phyloP scores from a whole-genome alignment of 2,888 invertebrate genomes.

The Notodonta dromedarius region DNA sequence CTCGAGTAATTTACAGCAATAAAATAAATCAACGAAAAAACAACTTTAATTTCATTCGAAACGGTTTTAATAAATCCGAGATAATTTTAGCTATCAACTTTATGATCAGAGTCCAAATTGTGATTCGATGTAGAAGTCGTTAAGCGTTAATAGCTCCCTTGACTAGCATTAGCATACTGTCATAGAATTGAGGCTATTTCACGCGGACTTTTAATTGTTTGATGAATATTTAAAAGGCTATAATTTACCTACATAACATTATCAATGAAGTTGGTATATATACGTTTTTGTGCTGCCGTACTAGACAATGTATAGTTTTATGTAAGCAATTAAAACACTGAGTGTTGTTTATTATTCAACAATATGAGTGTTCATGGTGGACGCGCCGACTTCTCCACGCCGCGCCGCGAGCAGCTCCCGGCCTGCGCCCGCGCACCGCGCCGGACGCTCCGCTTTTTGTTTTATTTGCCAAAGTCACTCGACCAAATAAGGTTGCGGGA shows the following conservation, averaged over 20 bases:
- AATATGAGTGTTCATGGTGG: constrained; percentile 49
- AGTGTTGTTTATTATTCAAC: constrained; percentile 58
- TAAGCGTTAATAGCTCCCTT: constrained; percentile 58
- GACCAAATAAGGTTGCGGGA: constrained; percentile 65
- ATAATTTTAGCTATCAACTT: constrained; percentile 46
- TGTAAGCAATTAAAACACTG: constrained; percentile 61
- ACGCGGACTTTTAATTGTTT: constrained; percentile 64
- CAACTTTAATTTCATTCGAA: constrained; percentile 38
- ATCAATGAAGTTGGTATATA: constrained; percentile 46
- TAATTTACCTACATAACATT: constrained; percentile 46
- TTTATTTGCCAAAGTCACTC: constrained; percentile 51
- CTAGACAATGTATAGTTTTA: constrained; percentile 53
- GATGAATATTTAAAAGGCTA: constrained; percentile 68
- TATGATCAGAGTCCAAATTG: constrained; percentile 48
- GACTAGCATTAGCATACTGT: constrained; percentile 57
- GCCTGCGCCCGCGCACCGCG: constrained; percentile 27
- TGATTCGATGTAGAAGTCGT: constrained; percentile 57
- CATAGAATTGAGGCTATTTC: constrained; percentile 58
- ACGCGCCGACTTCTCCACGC: constrained; percentile 23
- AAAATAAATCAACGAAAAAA: constrained; percentile 56
- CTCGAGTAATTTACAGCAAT: constrained; percentile 53
- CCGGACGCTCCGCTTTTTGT: constrained; percentile 56
- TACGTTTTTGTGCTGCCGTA: constrained; percentile 49
- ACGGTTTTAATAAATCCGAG: constrained; percentile 40
- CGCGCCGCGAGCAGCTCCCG: constrained; percentile 15